Conservation (phyloP, 2,113 vertebrate species). For the Heloderma charlesbogerti region DNA sequence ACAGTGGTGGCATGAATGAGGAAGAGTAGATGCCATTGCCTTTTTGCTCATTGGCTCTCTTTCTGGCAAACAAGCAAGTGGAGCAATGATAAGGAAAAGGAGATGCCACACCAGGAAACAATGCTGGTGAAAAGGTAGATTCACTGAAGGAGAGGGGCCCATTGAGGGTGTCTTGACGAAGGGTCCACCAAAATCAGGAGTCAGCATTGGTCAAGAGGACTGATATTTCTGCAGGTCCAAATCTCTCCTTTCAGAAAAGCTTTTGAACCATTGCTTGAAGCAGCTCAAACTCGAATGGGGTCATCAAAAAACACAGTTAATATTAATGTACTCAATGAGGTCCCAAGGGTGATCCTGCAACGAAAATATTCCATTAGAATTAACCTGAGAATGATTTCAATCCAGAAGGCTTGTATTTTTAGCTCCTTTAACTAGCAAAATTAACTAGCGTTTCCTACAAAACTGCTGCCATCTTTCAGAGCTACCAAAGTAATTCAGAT, state of each 20-base stretch:
- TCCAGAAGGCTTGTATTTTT: neutral
- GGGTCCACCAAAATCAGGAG: too few species aligned
- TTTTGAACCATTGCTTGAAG: neutral
- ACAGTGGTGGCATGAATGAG: too few species aligned
- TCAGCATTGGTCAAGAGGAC: too few species aligned
- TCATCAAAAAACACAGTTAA: neutral
- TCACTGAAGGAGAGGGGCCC: too few species aligned
- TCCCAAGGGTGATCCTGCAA: neutral
- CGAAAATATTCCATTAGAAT: neutral
- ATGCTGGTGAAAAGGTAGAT: too few species aligned
- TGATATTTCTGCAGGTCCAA: neutral
- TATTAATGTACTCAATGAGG: neutral
- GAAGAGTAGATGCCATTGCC: too few species aligned
- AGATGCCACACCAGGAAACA: too few species aligned
- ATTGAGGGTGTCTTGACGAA: too few species aligned
- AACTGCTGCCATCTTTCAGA: conserved; percentile 19
- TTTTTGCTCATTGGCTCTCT: too few species aligned
- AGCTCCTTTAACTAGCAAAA: conserved; percentile 32
- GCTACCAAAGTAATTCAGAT: conserved; percentile 19
- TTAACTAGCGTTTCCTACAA: conserved; percentile 44
- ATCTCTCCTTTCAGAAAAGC: neutral
- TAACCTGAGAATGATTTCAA: neutral
- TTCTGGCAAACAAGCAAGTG: too few species aligned
- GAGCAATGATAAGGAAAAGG: too few species aligned
- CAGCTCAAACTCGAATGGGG: neutral